Base-by-base conservation (phyloP, 2,888 invertebrate genomes). In the Acanthopleura granulata region DNA sequence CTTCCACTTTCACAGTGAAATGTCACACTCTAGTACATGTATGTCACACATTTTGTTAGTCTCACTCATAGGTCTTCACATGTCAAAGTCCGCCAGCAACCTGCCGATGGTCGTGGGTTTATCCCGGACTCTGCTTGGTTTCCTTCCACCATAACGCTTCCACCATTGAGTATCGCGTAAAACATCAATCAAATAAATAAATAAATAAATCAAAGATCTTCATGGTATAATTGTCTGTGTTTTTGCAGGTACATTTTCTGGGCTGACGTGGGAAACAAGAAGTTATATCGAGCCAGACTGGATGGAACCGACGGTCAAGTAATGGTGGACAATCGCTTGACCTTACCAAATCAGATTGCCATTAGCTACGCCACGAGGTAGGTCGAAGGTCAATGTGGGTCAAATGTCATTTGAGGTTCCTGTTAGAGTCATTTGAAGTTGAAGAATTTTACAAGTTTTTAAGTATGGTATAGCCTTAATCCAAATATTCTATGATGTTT, bases 261-360 rank as follows among this genome's bases (percentile, higher is more conserved):
- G 88, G 85, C 84, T 25, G 87, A 88, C 80, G 88, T 87, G 72
- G 82, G 85, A 29, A 80, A 79, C 0, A 81, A 82, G 72, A 80
- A 78, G 70, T 86, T 89, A 22, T 87, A 87, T 73, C 75, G 86
- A 9, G 80, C 86, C 0, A 78, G 82, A 70, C 79, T 88, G 69
- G 87, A 89, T 77, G 89, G 89, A 4, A 81, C 82, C 40, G 82
- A 86, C 40, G 77, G 85, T 14, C 73, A 78, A 57, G 78, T 79
- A 0, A 73, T 88, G 27, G 81, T 86, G n/a, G 79, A 83, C 66
- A 77, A 80, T 14, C 77, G 80, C 18, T 73, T 84, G 11, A 75
- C 81, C 72, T 85, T 82, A 81, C 87, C 89, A 0, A 88, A 88
- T 77, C 89, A 89, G 76, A 80, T 89, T 74, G 84, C 86, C 0